Evolutionary conservation across 2,113 vertebrate species (phyloP).

Genomic region (Hippocampus mohnikei): DNA sequence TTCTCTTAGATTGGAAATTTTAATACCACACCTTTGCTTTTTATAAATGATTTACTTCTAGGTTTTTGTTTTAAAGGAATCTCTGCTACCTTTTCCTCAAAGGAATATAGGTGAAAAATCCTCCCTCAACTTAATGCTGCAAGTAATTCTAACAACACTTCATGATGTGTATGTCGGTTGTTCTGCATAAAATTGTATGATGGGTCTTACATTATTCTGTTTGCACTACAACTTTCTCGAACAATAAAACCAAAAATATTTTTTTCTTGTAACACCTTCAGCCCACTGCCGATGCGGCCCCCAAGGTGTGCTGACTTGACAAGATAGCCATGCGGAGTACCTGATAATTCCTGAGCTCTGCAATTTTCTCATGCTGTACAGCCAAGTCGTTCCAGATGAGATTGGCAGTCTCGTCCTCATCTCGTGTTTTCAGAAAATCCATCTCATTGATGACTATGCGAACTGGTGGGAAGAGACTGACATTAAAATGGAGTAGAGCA

Average conservation of each 20-base stretch:
- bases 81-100: conserved; percentile 11
- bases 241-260: background rate
- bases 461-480: conserved; percentile 68
- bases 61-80: conserved; percentile 12
- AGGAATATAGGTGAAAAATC: background rate
- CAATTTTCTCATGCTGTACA: conserved; percentile 95
- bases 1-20: background rate
- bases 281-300: background rate
- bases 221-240: background rate
- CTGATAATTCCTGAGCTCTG: conserved; percentile 96
- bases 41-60: conserved; percentile 14
- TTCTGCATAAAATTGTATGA: background rate
- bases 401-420: conserved; percentile 95
- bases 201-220: conserved; percentile 2
- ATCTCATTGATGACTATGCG: conserved; percentile 87
- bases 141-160: conserved; percentile 2
- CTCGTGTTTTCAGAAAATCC: conserved; percentile 85
- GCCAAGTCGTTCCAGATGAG: conserved; percentile 96
- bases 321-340: conserved; percentile 54
- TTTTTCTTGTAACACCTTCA: background rate
- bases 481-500: conserved; percentile 15
- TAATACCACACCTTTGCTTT: conserved; percentile 12
- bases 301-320: conserved; percentile 20
- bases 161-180: background rate
- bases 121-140: background rate